A percentile compares a stretch with the other conserved stretches of the same genome.
Conservation (phyloP, 1,140 invertebrate genomes). For the Drosophila ambigua region DNA sequence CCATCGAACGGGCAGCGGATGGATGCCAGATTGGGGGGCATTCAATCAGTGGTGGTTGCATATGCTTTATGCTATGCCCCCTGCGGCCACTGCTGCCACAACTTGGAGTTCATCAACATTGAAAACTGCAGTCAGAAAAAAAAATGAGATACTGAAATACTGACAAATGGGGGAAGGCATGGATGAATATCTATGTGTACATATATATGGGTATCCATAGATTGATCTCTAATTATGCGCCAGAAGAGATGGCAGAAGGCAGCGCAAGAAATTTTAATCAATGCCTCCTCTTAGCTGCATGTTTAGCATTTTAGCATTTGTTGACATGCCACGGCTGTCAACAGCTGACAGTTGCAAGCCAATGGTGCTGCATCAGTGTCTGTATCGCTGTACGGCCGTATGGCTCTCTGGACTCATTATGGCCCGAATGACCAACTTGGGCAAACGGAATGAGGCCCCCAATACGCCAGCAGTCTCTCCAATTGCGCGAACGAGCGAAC, state of each 20-base stretch:
- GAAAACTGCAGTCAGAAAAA: constrained; percentile 1
- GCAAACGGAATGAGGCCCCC: constrained; percentile 76
- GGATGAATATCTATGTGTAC: background rate
- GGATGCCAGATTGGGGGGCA: constrained; percentile 31
- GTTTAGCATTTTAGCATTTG: constrained; percentile 75
- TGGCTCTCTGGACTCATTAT: constrained; percentile 67
- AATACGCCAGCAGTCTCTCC: constrained; percentile 45
- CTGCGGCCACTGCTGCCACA: constrained; percentile 14
- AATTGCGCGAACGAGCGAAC: constrained; percentile 12
- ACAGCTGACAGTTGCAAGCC: constrained; percentile 64
- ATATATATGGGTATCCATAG: constrained; percentile 37
- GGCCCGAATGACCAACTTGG: constrained; percentile 78
- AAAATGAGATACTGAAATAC: background rate
- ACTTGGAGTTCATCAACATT: constrained; percentile 52
- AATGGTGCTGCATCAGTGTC: no score
- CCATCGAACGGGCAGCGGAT: constrained; percentile 66
- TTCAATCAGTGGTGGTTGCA: constrained; percentile 41
- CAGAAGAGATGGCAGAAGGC: constrained; percentile 3
- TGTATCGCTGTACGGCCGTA: constrained; percentile 10
- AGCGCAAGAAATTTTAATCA: constrained; percentile 70
- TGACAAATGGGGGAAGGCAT: constrained; percentile 43
- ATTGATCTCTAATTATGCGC: constrained; percentile 55
- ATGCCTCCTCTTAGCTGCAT: constrained; percentile 57
- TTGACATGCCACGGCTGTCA: constrained; percentile 81
- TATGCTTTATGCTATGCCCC: constrained; percentile 39